Base-by-base conservation (phyloP, 2,113 vertebrate genomes). In the Dermatemys mawii region DNA sequence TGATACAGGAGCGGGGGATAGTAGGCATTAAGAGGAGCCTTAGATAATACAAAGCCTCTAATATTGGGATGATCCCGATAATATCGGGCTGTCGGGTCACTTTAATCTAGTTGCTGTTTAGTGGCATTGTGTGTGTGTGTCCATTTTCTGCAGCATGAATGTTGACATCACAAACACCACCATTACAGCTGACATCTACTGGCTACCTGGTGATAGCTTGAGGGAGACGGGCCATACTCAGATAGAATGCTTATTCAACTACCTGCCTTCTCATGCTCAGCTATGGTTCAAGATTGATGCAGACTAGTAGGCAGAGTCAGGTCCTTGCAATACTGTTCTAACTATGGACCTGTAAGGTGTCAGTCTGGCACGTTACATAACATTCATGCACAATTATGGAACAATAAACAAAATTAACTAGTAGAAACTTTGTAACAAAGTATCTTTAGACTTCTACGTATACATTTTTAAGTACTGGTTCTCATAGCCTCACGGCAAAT, bases 331-430 rank as follows among this genome's bases (percentile, higher is more conserved):
- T 13, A 50, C 26, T 16, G n/a, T n/a, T 2, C 14, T 80, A 75
- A 26, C 22, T 21, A 63, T 88, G 55, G 63, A 76, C 11, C 70
- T 60, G 29, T 6, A 26, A 3, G 5, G 75, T 9, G 82, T 26
- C 41, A 92, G 50, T 13, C 4, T 51, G 14, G 5, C 90, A 75
- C 63, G 49, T 85, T 51, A 6, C 48, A 70, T 4, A 48, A 49
- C 8, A 16, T 32, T 60, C 48, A 63, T 32, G 27, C 38, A 27
- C 35, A 54, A 83, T 16, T 63, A 75, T 53, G 13, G 46, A 90
- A 80, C 79, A 51, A 67, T 2, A 90, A 49, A 73, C 24, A 79
- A 93, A 80, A 90, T 75, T 35, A 88, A 76, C 48, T 85, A 84
- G 44, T 46, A 85, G 41, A 55, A 38, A 73, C 19, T 53, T 87